Conservation (phyloP, 2,797 vertebrate genomes). For the Typhlichthys eigenmanni region DNA sequence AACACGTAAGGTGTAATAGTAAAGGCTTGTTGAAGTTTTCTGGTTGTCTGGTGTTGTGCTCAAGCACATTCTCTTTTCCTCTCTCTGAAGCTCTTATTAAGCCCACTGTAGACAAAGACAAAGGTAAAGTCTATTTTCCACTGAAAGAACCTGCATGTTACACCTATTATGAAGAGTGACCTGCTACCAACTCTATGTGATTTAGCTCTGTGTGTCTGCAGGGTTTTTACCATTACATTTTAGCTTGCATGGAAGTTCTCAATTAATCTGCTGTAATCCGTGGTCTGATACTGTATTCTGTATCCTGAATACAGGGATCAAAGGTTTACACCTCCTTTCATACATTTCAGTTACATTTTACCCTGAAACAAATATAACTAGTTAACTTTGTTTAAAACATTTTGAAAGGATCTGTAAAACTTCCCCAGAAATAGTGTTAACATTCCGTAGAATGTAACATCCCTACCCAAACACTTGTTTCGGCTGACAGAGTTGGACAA, state of each 20-base stretch:
- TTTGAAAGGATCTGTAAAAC: no score
- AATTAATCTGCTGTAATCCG: neutral
- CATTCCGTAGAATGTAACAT: neutral
- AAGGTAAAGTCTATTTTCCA: constrained; percentile 85
- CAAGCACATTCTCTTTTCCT: constrained; percentile 66
- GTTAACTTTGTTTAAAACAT: no score
- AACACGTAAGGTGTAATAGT: no score
- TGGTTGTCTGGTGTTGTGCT: constrained; percentile 13
- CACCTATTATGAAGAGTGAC: no score
- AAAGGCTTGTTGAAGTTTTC: neutral
- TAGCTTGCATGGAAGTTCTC: constrained; percentile 21
- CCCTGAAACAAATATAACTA: no score
- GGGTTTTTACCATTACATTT: neutral
- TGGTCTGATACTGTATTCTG: no score
- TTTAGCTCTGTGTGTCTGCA: neutral
- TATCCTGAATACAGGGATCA: no score
- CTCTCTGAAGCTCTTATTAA: constrained; percentile 83
- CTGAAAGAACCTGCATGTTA: constrained; percentile 75
- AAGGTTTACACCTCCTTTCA: no score
- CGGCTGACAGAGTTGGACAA: no score
- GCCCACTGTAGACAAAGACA: constrained; percentile 87
- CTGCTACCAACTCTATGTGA: constrained; percentile 2
- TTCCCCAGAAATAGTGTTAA: no score
- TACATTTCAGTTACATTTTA: no score
- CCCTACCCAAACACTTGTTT: no score